phyloP scores from a whole-genome alignment of 1,140 invertebrate species.

The Drosophila littoralis region DNA sequence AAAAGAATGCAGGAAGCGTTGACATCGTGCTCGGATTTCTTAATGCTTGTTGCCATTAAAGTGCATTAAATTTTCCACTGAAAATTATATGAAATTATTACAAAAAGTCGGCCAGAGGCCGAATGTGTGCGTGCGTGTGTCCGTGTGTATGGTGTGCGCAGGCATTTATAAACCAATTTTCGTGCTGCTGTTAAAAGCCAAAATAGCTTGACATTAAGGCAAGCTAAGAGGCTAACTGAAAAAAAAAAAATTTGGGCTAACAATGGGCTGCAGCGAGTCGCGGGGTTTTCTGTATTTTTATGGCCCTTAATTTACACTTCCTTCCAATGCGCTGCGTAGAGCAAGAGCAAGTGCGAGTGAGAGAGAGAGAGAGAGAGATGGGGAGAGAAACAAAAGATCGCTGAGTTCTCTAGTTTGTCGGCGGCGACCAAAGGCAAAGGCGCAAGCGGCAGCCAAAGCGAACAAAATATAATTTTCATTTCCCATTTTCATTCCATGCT shows the following conservation, averaged over 20 bases:
- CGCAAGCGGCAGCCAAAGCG: conserved; percentile 41
- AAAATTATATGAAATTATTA: conserved; percentile 62
- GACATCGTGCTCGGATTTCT: conserved; percentile 46
- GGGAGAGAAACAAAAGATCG: conserved; percentile 32
- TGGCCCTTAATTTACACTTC: conserved; percentile 81
- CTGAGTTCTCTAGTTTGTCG: conserved; percentile 14
- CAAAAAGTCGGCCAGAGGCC: conserved; percentile 12
- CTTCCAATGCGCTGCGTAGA: conserved; percentile 47
- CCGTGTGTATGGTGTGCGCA: conserved; percentile 22
- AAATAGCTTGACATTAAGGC: conserved; percentile 60
- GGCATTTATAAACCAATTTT: conserved; percentile 67
- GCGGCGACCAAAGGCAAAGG: conserved; percentile 49
- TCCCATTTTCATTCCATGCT: conserved; percentile 57
- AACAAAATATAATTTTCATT: conserved; percentile 79
- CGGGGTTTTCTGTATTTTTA: conserved; percentile 49
- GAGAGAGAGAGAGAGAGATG: neutral
- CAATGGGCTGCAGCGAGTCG: conserved; percentile 13
- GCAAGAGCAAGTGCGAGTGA: conserved; percentile 22
- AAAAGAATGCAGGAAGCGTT: conserved; percentile 34
- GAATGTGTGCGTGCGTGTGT: conserved; percentile 25
- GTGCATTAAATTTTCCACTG: conserved; percentile 37
- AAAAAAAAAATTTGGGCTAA: conserved; percentile 39
- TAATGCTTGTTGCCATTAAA: conserved; percentile 62
- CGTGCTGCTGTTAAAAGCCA: conserved; percentile 70
- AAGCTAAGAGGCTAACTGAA: conserved; percentile 44